Conservation (phyloP, 2,888 invertebrate genomes). For the Drosophila macrothrix region DNA sequence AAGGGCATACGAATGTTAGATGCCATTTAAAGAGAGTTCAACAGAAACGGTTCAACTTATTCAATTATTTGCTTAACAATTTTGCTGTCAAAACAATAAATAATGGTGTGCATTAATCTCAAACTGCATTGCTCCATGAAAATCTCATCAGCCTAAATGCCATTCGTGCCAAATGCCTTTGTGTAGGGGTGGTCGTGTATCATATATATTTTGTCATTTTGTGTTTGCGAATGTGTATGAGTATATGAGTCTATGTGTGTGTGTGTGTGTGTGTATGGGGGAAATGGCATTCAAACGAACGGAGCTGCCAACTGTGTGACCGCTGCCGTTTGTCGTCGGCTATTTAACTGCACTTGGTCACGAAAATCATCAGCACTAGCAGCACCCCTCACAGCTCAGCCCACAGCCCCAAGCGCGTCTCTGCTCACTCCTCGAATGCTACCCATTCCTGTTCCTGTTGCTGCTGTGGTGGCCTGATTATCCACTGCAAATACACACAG, state of each 20-base stretch:
- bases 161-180: conserved; percentile 24
- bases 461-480: conserved; percentile 66
- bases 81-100: conserved; percentile 7
- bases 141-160: conserved; percentile 65
- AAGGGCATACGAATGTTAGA: rapidly evolving
- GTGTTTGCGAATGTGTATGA: conserved; percentile 3
- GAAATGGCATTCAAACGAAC: conserved; percentile 56
- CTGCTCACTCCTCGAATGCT: conserved; percentile 16
- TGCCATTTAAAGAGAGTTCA: not conserved
- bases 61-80: conserved; percentile 18
- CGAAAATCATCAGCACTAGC: conserved; percentile 73
- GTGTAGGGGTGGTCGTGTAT: conserved; percentile 29
- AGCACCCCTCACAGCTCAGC: conserved; percentile 4
- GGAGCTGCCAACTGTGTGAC: conserved; percentile 52
- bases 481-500: conserved; percentile 81
- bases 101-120: conserved; percentile 34
- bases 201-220: conserved; percentile 45
- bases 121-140: conserved; percentile 18
- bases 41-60: not conserved
- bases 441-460: conserved; percentile 15
- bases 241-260: conserved; percentile 4
- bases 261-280: conserved; percentile 15
- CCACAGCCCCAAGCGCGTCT: not conserved
- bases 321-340: conserved; percentile 68
- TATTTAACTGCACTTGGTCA: conserved; percentile 81